Conservation (phyloP, 1,140 invertebrate genomes). For the Protaetia brevitarsis region DNA sequence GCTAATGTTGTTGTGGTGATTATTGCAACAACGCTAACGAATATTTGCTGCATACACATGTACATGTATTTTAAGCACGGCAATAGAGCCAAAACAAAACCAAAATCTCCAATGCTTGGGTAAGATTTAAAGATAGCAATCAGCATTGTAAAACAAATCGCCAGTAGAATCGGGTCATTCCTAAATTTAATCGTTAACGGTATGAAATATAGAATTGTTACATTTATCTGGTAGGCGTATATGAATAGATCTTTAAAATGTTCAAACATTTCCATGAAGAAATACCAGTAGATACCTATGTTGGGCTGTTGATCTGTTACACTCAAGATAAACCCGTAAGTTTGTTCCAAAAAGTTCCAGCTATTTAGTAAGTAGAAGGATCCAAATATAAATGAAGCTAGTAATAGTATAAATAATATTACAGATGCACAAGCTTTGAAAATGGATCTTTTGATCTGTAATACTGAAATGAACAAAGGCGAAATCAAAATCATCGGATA, state of each 20-base stretch:
- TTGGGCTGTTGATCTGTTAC: slow-evolving; percentile 97
- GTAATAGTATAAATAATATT: slow-evolving; percentile 44
- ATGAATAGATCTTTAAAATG: slow-evolving; percentile 95
- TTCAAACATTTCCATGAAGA: slow-evolving; percentile 99
- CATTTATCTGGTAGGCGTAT: slow-evolving; percentile 96
- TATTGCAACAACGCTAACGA: slow-evolving; percentile 87
- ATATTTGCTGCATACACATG: slow-evolving; percentile 90
- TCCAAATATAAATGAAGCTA: slow-evolving; percentile 42
- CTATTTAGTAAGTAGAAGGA: slow-evolving; percentile 57
- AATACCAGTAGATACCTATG: slow-evolving; percentile 98
- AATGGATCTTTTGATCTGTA: slow-evolving; percentile 35
- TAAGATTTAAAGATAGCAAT: slow-evolving; percentile 95
- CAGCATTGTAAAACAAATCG: slow-evolving; percentile 79
- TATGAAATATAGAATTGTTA: slow-evolving; percentile 82
- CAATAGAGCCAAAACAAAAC: slow-evolving; percentile 84
- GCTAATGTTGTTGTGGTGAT: slow-evolving; percentile 84
- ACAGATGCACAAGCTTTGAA: slow-evolving; percentile 29
- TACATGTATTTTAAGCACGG: slow-evolving; percentile 91
- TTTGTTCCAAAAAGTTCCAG: slow-evolving; percentile 72
- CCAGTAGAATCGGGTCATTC: slow-evolving; percentile 81
- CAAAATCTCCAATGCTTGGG: slow-evolving; percentile 92
- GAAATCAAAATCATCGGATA: slow-evolving; percentile 84
- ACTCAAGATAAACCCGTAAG: slow-evolving; percentile 80
- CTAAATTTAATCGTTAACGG: slow-evolving; percentile 79
- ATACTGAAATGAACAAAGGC: slow-evolving; percentile 55